Conservation (phyloP, 2,797 vertebrate genomes). For the Mus caroli region DNA sequence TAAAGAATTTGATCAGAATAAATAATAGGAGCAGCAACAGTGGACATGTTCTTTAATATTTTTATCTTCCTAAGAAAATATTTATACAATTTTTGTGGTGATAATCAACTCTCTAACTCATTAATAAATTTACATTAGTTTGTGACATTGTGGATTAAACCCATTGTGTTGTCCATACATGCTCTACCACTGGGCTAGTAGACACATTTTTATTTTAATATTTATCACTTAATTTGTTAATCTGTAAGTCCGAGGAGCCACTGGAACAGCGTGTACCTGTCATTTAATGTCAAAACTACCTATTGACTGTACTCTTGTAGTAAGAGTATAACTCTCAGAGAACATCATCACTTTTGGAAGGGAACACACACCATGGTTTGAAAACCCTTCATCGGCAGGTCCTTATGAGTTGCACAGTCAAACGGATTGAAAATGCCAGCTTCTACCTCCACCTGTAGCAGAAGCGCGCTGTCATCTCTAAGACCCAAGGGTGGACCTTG, state of each 20-base stretch:
- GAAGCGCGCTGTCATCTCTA: neutral
- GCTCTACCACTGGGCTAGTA: neutral
- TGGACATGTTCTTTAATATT: neutral
- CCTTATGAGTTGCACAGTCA: neutral
- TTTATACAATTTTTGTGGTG: conserved; percentile 33
- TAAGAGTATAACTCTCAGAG: neutral
- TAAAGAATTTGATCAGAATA: neutral
- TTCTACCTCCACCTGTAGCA: neutral
- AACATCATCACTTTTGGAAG: conserved; percentile 22
- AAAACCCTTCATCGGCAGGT: neutral
- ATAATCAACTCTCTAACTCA: conserved; percentile 20
- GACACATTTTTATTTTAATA: conserved; percentile 31
- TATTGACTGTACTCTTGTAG: neutral
- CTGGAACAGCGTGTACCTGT: neutral
- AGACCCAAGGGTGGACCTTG: neutral
- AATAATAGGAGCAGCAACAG: neutral
- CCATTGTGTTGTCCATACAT: neutral
- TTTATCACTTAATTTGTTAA: conserved; percentile 6
- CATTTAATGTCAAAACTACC: conserved; percentile 21
- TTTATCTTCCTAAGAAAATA: conserved; percentile 31
- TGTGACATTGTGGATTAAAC: neutral
- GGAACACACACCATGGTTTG: neutral
- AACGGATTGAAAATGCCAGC: neutral
- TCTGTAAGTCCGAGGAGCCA: conserved; percentile 2
- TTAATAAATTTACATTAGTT: neutral